A percentile compares a stretch with the other conserved stretches of the same genome.
phyloP scores from a whole-genome alignment of 2,113 vertebrate genomes.

The Perccottus glenii region DNA sequence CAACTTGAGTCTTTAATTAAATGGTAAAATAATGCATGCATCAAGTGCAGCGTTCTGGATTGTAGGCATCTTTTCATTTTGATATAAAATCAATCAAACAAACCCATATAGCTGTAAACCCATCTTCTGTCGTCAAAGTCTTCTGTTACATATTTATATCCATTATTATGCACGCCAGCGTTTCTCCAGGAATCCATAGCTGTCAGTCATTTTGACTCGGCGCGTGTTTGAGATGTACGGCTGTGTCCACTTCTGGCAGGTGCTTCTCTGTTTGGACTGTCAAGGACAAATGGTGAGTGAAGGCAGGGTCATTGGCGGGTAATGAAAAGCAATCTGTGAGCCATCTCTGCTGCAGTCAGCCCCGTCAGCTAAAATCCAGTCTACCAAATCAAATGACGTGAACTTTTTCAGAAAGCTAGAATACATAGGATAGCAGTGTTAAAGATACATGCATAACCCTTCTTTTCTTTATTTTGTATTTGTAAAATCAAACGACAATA shows the following conservation, averaged over 20 bases:
- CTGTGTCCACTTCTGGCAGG: conserved; percentile 41
- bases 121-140: not conserved
- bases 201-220: conserved; percentile 21
- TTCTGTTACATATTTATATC: conserved; percentile 5
- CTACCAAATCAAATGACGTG: not conserved
- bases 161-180: conserved; percentile 11
- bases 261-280: conserved; percentile 51
- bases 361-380: conserved; percentile 45
- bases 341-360: conserved; percentile 37
- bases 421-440: not conserved
- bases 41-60: not conserved
- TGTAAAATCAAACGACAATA: too few species aligned
- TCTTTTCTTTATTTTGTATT: too few species aligned
- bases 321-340: conserved; percentile 57
- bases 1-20: not conserved
- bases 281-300: conserved; percentile 63
- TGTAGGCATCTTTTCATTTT: not conserved
- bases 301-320: conserved; percentile 42
- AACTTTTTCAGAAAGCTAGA: not conserved
- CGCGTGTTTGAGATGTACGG: conserved; percentile 23
- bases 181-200: conserved; percentile 23
- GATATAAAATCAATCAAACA: conserved; percentile 3
- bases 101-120: not conserved
- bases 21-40: not conserved
- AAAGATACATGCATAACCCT: too few species aligned